phyloP scores from a whole-genome alignment of 1,140 invertebrate genomes.

The Hylaeus volcanicus region DNA sequence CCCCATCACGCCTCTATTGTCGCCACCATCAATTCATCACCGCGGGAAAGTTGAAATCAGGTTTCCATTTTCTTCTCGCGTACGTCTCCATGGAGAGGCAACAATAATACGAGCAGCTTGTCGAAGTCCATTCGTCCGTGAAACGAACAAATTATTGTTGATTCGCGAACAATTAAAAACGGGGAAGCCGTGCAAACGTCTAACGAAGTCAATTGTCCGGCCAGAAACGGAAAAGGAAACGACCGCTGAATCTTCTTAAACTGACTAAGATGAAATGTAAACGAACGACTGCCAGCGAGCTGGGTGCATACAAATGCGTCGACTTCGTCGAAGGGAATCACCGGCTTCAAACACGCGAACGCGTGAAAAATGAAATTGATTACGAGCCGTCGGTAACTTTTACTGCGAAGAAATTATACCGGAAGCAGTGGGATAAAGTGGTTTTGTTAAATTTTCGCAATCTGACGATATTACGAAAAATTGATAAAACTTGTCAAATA shows the following conservation, averaged over 20 bases:
- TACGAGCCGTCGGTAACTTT: background rate
- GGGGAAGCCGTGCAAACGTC: conserved; percentile 8
- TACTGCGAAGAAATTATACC: background rate
- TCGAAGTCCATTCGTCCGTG: background rate
- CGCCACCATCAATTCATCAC: conserved; percentile 35
- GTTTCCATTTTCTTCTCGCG: conserved; percentile 32
- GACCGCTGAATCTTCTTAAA: conserved; percentile 2
- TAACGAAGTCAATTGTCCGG: conserved; percentile 32
- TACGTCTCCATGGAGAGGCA: background rate
- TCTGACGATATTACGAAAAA: too few relatives aligned
- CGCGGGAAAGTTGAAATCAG: conserved; percentile 53
- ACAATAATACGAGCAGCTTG: background rate
- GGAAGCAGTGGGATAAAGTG: background rate
- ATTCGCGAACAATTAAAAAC: conserved; percentile 29
- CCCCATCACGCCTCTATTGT: background rate
- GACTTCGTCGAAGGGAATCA: too few relatives aligned
- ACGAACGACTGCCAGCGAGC: background rate
- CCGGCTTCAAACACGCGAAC: background rate
- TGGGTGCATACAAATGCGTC: conserved; percentile 21
- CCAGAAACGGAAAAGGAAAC: background rate
- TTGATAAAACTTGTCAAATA: too few relatives aligned
- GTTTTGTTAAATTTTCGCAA: too few relatives aligned
- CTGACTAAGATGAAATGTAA: background rate
- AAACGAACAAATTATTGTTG: background rate
- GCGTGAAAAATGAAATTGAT: background rate